A percentile compares a stretch with the other conserved stretches of the same genome.
These are phyloP conservation scores for Aurelia coerulea DNA, from an alignment of 30 jellyfish, hydroid and myxozoan genomes.

Conservation along the genomic window DNA sequence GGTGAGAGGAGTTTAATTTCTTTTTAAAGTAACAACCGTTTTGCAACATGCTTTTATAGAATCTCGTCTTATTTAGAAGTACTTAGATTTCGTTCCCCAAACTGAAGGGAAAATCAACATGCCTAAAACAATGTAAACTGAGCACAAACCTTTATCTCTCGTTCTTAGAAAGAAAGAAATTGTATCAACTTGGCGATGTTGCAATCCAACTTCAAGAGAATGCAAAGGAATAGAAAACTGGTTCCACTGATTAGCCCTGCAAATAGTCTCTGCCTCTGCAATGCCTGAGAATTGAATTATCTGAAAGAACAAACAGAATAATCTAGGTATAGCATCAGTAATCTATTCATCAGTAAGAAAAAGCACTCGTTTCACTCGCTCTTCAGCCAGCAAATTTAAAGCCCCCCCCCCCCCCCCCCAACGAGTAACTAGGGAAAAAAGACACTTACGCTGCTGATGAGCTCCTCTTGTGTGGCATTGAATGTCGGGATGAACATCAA, in stretches of 20 bases:
- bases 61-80: too few relatives aligned
- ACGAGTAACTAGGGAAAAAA: too few relatives aligned
- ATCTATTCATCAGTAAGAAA: too few relatives aligned
- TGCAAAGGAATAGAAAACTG: constrained; percentile 96
- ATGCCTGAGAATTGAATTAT: constrained; percentile 89
- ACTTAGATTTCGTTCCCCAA: too few relatives aligned
- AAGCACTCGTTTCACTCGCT: too few relatives aligned
- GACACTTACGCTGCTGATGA: constrained; percentile 78
- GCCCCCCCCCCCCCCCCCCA: too few relatives aligned
- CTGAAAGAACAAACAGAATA: constrained; percentile 24
- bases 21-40: too few relatives aligned
- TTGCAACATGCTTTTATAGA: too few relatives aligned
- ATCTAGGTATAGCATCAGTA: not conserved
- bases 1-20: too few relatives aligned
- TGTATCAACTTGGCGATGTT: constrained; percentile 92
- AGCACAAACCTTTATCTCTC: constrained; percentile 79
- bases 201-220: constrained; percentile 95
- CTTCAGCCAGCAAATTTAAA: too few relatives aligned
- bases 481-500: constrained; percentile 66
- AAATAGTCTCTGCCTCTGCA: constrained; percentile 88
- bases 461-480: constrained; percentile 77
- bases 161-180: constrained; percentile 87
- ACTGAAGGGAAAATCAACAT: too few relatives aligned
- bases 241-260: constrained; percentile 90
- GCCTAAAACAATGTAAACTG: too few relatives aligned